phyloP scores from a whole-genome alignment of 2,113 vertebrate species.

The Oenanthe melanoleuca region DNA sequence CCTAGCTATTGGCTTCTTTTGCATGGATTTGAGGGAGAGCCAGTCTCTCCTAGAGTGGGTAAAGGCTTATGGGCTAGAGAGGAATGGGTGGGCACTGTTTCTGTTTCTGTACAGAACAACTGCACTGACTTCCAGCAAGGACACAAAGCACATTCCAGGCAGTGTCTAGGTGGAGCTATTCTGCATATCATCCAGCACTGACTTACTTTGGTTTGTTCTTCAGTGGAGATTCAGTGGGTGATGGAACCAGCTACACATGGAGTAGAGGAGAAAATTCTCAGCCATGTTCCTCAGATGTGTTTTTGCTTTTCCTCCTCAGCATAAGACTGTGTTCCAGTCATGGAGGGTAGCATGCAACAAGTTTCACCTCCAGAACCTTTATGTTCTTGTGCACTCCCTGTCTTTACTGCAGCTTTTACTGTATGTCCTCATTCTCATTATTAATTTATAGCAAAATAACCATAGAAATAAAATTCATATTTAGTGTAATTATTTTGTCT shows the following conservation, averaged over 20 bases:
- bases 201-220: background rate
- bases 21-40: background rate
- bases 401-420: slow-evolving; percentile 10
- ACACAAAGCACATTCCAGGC: background rate
- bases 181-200: background rate
- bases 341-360: background rate
- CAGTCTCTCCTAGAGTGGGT: background rate
- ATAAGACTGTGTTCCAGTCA: background rate
- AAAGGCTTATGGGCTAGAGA: background rate
- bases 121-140: background rate
- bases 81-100: background rate
- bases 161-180: background rate
- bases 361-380: background rate
- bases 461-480: slow-evolving; percentile 63
- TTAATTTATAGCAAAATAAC: slow-evolving; percentile 56
- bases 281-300: background rate
- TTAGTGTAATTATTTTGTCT: slow-evolving; percentile 11
- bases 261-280: background rate
- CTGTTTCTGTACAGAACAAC: background rate
- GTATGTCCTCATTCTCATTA: background rate
- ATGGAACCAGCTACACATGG: background rate
- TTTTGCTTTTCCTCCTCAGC: background rate
- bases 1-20: background rate
- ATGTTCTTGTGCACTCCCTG: background rate
- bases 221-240: background rate